phyloP scores from a whole-genome alignment of 1,140 invertebrate genomes.

The Asbolus verrucosus region DNA sequence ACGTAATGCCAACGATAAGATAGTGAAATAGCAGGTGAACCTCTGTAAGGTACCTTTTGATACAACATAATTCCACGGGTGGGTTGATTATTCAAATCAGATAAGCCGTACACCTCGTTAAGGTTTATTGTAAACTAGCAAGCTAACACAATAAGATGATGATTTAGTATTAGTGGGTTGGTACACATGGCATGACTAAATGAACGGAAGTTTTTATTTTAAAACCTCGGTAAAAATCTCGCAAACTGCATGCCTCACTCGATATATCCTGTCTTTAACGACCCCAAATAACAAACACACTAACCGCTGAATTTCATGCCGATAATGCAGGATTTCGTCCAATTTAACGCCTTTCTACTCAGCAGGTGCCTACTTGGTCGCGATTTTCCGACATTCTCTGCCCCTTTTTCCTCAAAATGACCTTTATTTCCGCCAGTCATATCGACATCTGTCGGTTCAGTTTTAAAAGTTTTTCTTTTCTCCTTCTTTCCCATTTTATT shows the following conservation, averaged over 20 bases:
- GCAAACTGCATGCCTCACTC: slow-evolving; percentile 31
- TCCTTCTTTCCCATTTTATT: too few relatives aligned
- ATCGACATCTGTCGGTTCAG: too few relatives aligned
- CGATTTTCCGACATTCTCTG: too few relatives aligned
- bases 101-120: slow-evolving; percentile 53
- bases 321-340: too few relatives aligned
- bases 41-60: slow-evolving; percentile 19
- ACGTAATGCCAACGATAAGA: slow-evolving; percentile 9
- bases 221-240: slow-evolving; percentile 39
- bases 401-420: too few relatives aligned
- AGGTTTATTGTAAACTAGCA: slow-evolving; percentile 53
- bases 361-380: too few relatives aligned
- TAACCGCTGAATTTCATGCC: too few relatives aligned
- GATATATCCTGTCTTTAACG: slow-evolving; percentile 49
- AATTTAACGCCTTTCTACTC: too few relatives aligned
- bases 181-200: slow-evolving; percentile 41
- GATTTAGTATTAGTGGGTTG: slow-evolving; percentile 41
- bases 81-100: slow-evolving; percentile 50
- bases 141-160: slow-evolving; percentile 51
- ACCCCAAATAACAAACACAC: too few relatives aligned
- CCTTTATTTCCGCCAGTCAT: too few relatives aligned
- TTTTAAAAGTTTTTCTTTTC: too few relatives aligned
- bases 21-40: slow-evolving; percentile 40
- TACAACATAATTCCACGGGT: slow-evolving; percentile 40
- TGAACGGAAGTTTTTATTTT: slow-evolving; percentile 51